These are phyloP conservation scores for Dryomyza anilis DNA, from an alignment of 2,888 invertebrate species.

Conservation along the genomic window DNA sequence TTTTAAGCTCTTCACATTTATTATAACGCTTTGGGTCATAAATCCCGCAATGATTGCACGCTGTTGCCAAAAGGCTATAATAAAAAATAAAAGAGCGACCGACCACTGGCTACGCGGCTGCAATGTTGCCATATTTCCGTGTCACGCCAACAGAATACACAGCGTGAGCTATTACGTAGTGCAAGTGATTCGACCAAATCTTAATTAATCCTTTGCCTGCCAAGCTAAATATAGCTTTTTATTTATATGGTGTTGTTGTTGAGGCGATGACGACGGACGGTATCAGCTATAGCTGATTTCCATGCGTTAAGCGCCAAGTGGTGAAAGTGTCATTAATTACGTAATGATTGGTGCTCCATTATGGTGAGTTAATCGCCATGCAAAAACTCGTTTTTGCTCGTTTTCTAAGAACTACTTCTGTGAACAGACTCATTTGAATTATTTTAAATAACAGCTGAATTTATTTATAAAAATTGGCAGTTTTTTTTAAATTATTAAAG, in stretches of 20 bases:
- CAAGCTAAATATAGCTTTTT: background rate
- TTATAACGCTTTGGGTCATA: background rate
- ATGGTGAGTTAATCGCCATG: no score
- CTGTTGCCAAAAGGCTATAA: background rate
- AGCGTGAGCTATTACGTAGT: background rate
- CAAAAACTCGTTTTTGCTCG: no score
- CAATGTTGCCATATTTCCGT: background rate
- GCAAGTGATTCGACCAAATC: background rate
- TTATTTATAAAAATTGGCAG: no score
- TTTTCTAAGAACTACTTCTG: no score
- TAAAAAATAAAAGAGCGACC: no score
- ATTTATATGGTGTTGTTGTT: background rate
- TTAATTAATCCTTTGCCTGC: slow-evolving; percentile 24
- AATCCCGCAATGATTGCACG: slow-evolving; percentile 15
- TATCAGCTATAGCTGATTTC: background rate
- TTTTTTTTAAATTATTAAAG: no score
- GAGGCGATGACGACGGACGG: no score
- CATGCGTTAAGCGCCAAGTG: background rate
- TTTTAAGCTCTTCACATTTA: background rate
- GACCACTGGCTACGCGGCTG: no score
- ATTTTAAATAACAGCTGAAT: no score
- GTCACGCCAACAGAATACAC: background rate
- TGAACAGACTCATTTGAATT: no score
- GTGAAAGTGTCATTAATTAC: background rate
- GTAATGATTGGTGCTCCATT: background rate